Percentiles rank a stretch among this genome's conserved stretches.
These are phyloP conservation scores for Hycleus phaleratus DNA, from an alignment of 1,140 invertebrate species.

Conservation along the genomic window DNA sequence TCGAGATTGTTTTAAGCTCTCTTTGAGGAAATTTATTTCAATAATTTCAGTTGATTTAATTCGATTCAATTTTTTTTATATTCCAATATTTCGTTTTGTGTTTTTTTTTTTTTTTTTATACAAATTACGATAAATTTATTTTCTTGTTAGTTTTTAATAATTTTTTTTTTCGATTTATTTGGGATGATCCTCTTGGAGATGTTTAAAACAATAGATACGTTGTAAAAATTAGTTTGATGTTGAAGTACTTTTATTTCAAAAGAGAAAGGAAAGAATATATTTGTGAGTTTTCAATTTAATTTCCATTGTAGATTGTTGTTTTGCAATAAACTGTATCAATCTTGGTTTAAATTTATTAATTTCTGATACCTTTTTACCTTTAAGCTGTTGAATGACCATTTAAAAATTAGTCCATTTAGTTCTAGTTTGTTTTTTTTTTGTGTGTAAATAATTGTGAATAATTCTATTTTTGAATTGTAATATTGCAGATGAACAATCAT, in stretches of 20 bases:
- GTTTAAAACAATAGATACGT: constrained; percentile 9
- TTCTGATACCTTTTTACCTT: constrained; percentile 5
- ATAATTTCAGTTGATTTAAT: too few species aligned
- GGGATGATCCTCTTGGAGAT: constrained; percentile 10
- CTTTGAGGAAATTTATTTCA: not conserved
- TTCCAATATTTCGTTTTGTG: too few species aligned
- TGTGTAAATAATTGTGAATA: constrained; percentile 6
- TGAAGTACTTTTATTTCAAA: constrained; percentile 1
- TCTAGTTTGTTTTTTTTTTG: constrained; percentile 1
- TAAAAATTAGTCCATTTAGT: not conserved
- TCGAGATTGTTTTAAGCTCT: constrained; percentile 14
- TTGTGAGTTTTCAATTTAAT: constrained; percentile 6
- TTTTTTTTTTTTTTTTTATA: too few species aligned
- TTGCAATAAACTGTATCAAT: constrained; percentile 15
- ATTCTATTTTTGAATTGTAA: not conserved
- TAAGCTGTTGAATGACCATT: constrained; percentile 11
- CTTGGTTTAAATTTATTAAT: constrained; percentile 11
- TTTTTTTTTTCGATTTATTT: too few species aligned
- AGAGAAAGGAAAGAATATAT: not conserved
- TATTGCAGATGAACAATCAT: constrained; percentile 27
- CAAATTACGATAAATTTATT: too few species aligned
- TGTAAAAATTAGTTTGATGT: constrained; percentile 4
- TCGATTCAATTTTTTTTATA: too few species aligned
- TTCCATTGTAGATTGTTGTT: constrained; percentile 12
- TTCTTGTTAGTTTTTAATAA: too few species aligned